Base-by-base conservation (phyloP, 2,888 invertebrate genomes). In the Drosophila vallismaia region DNA sequence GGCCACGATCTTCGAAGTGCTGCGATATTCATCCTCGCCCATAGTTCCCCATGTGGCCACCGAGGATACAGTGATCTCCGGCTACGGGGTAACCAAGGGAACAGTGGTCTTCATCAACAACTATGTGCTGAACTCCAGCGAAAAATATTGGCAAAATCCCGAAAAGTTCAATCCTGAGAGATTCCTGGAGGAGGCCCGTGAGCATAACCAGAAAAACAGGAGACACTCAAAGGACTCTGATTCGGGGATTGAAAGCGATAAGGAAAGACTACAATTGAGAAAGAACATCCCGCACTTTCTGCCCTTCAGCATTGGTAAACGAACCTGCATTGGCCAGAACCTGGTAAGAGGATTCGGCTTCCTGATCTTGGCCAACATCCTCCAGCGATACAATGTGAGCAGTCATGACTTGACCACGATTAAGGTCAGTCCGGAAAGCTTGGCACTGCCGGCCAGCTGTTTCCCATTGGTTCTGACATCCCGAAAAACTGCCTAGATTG, bases 11-110 rank as follows among this genome's bases (percentile, higher is more conserved):
- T 93, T 95, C 77, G 97, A 97, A 92, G 95, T 96, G 0, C 91
- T 97, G 0, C 92, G 97, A 50, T 94, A 94, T 54, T 94, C 95
- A 0, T 96, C 96, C 0, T 97, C 97, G 0, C 97, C 97, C 0
- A 97, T 97, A 57, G 97, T 97, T 0, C 97, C 97, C 0, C 97
- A 97, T 86, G 96, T 96, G 0, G 96, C 97, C 0, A 95, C 95
- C 0, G 94, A 94, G 79, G 94, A 95, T 31, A 29, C 71, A n/a
- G 92, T 93, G 0, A 94, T 97, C 4, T 93, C 94, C 44, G 96
- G 95, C 0, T 95, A 93, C 83, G 93, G 93, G 0, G 93, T 97
- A 0, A 93, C 94, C 51, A 95, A 95, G 86, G 97, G 95, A 0
- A 96, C 97, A 0, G 93, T 97, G 55, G 94, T 97, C 0, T 95